Evolutionary conservation across 2,113 vertebrate species (phyloP), one percentile per base, ranked within the genome.

Genomic region (Clarias gariepinus): DNA sequence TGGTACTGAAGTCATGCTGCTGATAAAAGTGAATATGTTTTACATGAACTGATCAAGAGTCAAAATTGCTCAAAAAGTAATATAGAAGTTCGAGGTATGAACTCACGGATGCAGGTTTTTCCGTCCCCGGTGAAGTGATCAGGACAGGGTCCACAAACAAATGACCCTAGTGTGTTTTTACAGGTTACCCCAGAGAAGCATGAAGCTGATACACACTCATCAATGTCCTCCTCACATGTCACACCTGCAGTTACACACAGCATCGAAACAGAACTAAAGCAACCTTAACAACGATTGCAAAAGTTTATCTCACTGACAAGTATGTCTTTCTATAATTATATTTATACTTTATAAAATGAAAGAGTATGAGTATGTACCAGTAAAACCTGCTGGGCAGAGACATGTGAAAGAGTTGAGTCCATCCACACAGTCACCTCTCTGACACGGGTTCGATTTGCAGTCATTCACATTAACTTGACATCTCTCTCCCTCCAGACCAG

Each of bases 121-220:
- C 97, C 96, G 82, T 97, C 94, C 30, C 96, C 96, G 18, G 88
- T 86, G 87, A 94, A 93, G 81, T 95, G 96, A 23, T 81, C 85
- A n/a, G 97, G 96, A 84, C 96, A 98, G 3, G 88, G 79, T 63
- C 93, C 95, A 91, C 97, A 98, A 61, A 71, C 60, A 86, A 97
- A 98, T 76, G 96, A 97, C 64, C 97, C 96, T 64, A 93, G 90
- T 0, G 94, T 96, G 92, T 97, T 98, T 91, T 94, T 91, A 83
- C 98, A 99, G 81, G 91, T 78, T 16, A 93, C 94, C 64, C 93
- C 94, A 13, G 95, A 87, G 82, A 95, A 96, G 87, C 97, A 98
- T 5, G 96, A 95, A 64, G 25, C 90, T 18, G 94, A 95, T 66
- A 88, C 68, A 89, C 97, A 98, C 90, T 98, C 97, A 23, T 98